Conservation (phyloP, 2,113 vertebrate species). For the Scomber scombrus region DNA sequence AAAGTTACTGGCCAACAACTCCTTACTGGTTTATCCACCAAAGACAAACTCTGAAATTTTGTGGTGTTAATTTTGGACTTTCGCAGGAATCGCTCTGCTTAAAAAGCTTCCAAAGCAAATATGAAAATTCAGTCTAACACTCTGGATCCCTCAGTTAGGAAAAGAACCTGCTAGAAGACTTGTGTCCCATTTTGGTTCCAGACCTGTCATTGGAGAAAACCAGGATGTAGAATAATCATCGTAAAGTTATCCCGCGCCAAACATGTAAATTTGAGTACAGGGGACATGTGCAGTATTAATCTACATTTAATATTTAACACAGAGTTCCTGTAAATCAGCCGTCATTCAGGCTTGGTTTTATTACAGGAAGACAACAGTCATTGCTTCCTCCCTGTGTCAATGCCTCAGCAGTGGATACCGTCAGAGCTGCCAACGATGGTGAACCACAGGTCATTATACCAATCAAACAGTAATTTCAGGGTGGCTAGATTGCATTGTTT, state of each 20-base stretch:
- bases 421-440: conserved; percentile 43
- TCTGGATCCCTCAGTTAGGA: conserved; percentile 11
- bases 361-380: conserved; percentile 36
- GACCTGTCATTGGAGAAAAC: conserved; percentile 56
- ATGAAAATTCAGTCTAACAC: conserved; percentile 17
- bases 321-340: conserved; percentile 45
- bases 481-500: conserved; percentile 67
- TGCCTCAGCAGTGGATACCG: conserved; percentile 27
- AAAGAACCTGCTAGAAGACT: conserved; percentile 33
- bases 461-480: conserved; percentile 63
- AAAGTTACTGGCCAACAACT: background rate
- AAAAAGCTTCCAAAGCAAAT: conserved; percentile 36
- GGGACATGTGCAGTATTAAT: conserved; percentile 31
- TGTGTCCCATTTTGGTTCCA: conserved; percentile 27
- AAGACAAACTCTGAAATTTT: conserved; percentile 31
- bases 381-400: conserved; percentile 42
- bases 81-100: background rate
- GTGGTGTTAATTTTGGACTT: conserved; percentile 37
- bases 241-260: background rate
- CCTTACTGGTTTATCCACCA: conserved; percentile 11
- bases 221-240: conserved; percentile 31
- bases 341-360: conserved; percentile 45
- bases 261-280: conserved; percentile 24
- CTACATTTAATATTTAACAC: conserved; percentile 52
- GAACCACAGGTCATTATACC: conserved; percentile 65